A percentile compares a stretch with the other conserved stretches of the same genome.
Evolutionary conservation across 2,113 vertebrate genomes (phyloP).

Genomic region (Notothenia coriiceps): DNA sequence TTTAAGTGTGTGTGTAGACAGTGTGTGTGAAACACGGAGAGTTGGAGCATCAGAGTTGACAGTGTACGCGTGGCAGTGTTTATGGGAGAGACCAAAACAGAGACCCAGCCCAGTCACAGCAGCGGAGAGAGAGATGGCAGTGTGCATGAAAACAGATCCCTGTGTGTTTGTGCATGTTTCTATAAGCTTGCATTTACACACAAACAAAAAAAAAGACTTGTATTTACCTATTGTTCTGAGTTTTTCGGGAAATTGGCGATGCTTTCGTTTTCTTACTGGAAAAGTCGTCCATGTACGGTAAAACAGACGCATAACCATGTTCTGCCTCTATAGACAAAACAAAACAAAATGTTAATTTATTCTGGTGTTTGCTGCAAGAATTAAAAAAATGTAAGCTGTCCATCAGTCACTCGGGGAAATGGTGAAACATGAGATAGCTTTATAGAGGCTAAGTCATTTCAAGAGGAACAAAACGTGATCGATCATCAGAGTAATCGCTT

Average conservation of each 20-base stretch:
- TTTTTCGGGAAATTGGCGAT: conserved; percentile 91
- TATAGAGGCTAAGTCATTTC: conserved; percentile 15
- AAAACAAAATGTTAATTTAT: conserved; percentile 33
- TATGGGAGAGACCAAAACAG: conserved; percentile 88
- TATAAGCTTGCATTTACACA: not conserved
- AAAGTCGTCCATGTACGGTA: conserved; percentile 95
- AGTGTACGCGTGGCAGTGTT: conserved; percentile 97
- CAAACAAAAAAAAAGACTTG: not conserved
- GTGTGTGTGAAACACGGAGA: conserved; percentile 22
- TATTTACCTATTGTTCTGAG: conserved; percentile 95
- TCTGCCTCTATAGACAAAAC: conserved; percentile 92
- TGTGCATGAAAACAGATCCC: conserved; percentile 72
- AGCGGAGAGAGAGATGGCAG: conserved; percentile 78
- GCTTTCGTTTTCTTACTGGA: conserved; percentile 96
- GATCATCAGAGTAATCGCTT: conserved; percentile 14
- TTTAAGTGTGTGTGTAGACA: not conserved
- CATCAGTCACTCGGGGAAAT: not conserved
- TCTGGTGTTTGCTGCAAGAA: conserved; percentile 15
- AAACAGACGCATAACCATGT: conserved; percentile 97
- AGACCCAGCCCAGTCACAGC: conserved; percentile 85
- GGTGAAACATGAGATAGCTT: conserved; percentile 9
- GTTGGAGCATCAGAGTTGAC: conserved; percentile 76
- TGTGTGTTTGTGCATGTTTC: not conserved
- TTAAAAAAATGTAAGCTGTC: conserved; percentile 3
- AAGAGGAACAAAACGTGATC: conserved; percentile 19